phyloP scores from a whole-genome alignment of 2,113 vertebrate species.

The Nannobrachium achirus region DNA sequence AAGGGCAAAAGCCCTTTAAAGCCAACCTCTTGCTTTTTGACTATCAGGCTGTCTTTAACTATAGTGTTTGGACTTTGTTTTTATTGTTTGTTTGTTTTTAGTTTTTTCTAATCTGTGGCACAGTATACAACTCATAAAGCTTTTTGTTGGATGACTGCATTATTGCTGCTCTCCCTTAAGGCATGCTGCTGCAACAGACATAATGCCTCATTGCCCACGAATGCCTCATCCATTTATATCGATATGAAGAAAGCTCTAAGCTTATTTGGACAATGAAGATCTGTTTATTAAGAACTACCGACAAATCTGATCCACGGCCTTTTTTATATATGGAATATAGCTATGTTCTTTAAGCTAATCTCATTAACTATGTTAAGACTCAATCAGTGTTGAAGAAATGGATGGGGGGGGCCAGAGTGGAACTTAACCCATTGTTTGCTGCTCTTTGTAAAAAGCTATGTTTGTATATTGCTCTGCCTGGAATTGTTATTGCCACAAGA shows the following conservation, averaged over 20 bases:
- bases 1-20: too few relatives aligned
- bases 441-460: slow-evolving; percentile 60
- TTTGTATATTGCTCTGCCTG: slow-evolving; percentile 43
- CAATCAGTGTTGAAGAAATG: slow-evolving; percentile 48
- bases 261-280: slow-evolving; percentile 26
- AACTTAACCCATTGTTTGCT: slow-evolving; percentile 55
- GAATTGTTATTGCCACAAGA: slow-evolving; percentile 47
- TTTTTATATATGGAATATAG: slow-evolving; percentile 16
- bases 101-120: slow-evolving; percentile 24
- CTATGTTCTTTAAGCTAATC: slow-evolving; percentile 39
- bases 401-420: slow-evolving; percentile 18
- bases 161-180: slow-evolving; percentile 42
- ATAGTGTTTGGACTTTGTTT: slow-evolving; percentile 16
- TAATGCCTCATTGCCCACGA: slow-evolving; percentile 8
- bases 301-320: slow-evolving; percentile 14
- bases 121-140: slow-evolving; percentile 6
- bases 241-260: slow-evolving; percentile 46
- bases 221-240: slow-evolving; percentile 33
- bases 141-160: slow-evolving; percentile 30
- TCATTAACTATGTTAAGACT: slow-evolving; percentile 32
- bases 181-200: slow-evolving; percentile 41
- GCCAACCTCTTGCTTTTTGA: slow-evolving; percentile 32
- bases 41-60: slow-evolving; percentile 18
- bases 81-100: slow-evolving; percentile 13
- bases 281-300: slow-evolving; percentile 10